phyloP scores from a whole-genome alignment of 2,888 invertebrate genomes.

The Eupithecia tripunctaria region DNA sequence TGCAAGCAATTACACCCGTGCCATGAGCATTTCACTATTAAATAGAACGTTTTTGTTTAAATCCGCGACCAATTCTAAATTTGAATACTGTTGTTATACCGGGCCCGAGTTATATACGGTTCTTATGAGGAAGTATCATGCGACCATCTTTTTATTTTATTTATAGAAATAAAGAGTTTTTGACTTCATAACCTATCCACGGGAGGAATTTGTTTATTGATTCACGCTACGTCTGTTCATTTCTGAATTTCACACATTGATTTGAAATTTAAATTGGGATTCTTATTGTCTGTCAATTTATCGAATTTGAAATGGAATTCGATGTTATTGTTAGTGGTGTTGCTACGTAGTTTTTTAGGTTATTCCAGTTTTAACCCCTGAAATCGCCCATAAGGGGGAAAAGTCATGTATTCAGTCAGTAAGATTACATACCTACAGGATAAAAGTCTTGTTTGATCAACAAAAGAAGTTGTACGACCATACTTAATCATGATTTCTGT shows the following conservation, averaged over 20 bases:
- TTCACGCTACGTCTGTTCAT: conserved; percentile 70
- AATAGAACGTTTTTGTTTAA: conserved; percentile 84
- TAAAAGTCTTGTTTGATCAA: neutral
- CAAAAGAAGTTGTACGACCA: neutral
- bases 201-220: conserved; percentile 77
- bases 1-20: conserved; percentile 63
- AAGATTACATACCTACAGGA: neutral
- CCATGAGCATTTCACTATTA: conserved; percentile 75
- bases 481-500: neutral
- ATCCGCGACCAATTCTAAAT: conserved; percentile 81
- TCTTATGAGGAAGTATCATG: conserved; percentile 75
- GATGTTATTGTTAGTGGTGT: neutral
- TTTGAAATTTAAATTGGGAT: conserved; percentile 52
- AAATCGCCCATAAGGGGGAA: too few species aligned
- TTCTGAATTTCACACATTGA: conserved; percentile 68
- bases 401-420: neutral
- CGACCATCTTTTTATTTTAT: too few species aligned
- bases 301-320: conserved; percentile 34
- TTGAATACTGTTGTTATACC: conserved; percentile 81
- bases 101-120: conserved; percentile 72
- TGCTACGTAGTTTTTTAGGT: neutral
- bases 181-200: conserved; percentile 41
- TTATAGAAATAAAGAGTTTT: too few species aligned
- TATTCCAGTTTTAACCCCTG: too few species aligned
- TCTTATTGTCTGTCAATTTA: conserved; percentile 40